Evolutionary conservation across 2,888 invertebrate species (phyloP), one percentile per base, ranked within the genome.

Genomic region (Tetragnatha montana): DNA sequence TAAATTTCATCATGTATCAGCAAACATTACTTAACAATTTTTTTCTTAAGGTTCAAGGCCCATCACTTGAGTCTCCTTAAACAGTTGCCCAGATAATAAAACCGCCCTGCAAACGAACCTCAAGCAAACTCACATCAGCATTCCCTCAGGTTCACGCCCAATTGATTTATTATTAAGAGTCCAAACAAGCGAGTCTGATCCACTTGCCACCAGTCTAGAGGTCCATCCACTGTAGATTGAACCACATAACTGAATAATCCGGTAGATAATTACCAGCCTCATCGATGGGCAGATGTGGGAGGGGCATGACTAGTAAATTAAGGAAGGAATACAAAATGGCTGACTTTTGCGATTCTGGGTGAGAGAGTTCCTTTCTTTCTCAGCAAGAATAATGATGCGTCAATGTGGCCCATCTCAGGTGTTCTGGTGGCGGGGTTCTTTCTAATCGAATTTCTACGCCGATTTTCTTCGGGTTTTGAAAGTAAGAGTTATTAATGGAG

Each of bases 181-280:
- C 60, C 14, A 60, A 60, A 35, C 35, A 3, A 60, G 60, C 12
- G 60, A 17, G 60, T 60, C 60, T 50, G 35, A 76, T 22, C 74
- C 35, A 14, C 14, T 50, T 60, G 60, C 10, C 60, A 12, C n/a
- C 71, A 71, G 21, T 19, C 19, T 71, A 8, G 22, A 19, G 50
- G 76, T 76, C 50, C 76, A 76, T 76, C 76, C 76, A 76, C 76
- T 50, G 76, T 10, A 8, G 50, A 76, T 76, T 76, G 50, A 49
- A 76, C 8, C 76, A 60, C 60, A 60, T 60, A 60, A 60, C 60
- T 60, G 60, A 60, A 60, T 60, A 60, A 60, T 60, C 12, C 12
- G 60, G 35, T 17, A 50, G n/a, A 49, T 47, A 50, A 76, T 76
- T 76, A 76, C 6, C 8, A n/a, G 50, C n/a, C 49, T 49, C 76